Base-by-base conservation (phyloP, 2,797 vertebrate species). In the Oryzias sinensis region DNA sequence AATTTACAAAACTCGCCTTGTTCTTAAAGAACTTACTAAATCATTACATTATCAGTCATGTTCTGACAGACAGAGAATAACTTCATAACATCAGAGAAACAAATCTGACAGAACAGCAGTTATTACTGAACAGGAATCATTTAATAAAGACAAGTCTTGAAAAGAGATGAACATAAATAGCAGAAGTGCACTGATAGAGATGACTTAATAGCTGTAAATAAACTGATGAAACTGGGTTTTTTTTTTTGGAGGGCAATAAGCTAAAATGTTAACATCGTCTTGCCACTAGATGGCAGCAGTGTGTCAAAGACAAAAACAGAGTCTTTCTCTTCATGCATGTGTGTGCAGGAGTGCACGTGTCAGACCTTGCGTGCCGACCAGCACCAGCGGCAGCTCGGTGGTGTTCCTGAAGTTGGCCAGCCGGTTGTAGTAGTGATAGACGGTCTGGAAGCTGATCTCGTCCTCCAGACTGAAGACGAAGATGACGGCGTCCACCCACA, bases 381-480 rank as follows among this genome's bases (percentile, higher is more conserved):
- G 93, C 0, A 98, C 94, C 81, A 99, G 92, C 0, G 97, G 97
- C 55, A 98, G 89, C 14, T 99, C 97, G 0, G 89, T 80, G 0
- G 95, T 92, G 93, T 93, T 98, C 62, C 97, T 93, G 77, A 91
- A 97, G 92, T 77, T 95, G 55, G 93, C 94, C 89, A 98, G 94
- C 11, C 96, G 95, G 83, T 92, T 98, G 90, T 95, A 98, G 91
- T 99, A 98, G 88, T 99, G 95, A 77, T 96, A 98, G 2, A 99
- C 96, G 0, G 96, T 97, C 93, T 98, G 95, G 91, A 99, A 98
- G 76, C 96, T 98, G 85, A 94, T 95, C 72, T 98, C 96, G 2
- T 99, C 96, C 90, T 98, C 97, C 88, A 99, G 78, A 74, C 96
- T 98, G 92, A 99, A 99, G 84, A 99, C 96, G 56, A 99, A 99